Conservation (phyloP, 2,113 vertebrate species). For the Nicator chloris region DNA sequence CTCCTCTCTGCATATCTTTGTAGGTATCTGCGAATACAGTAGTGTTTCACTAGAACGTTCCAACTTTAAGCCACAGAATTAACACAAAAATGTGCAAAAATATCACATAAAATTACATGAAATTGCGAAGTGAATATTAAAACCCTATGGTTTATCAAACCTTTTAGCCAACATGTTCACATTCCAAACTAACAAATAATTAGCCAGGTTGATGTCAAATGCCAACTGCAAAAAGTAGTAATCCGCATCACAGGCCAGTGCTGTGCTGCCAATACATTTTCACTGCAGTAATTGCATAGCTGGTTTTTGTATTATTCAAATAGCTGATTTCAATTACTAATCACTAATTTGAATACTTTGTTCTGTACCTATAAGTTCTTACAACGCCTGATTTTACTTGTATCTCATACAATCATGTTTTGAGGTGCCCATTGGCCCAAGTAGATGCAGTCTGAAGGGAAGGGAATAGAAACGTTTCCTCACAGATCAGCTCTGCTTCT, state of each 20-base stretch:
- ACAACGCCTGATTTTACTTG: not conserved
- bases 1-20: not conserved
- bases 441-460: slow-evolving; percentile 14
- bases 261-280: not conserved
- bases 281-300: not conserved
- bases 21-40: not conserved
- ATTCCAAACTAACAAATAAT: not conserved
- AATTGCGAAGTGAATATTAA: not conserved
- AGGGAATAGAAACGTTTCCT: not conserved
- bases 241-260: not conserved
- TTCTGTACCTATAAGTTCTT: not conserved
- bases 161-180: not conserved
- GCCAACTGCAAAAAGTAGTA: not conserved
- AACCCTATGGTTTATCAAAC: not conserved
- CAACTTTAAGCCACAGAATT: not conserved
- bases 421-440: not conserved
- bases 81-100: not conserved
- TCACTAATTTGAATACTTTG: not conserved
- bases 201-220: not conserved
- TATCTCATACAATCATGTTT: not conserved
- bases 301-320: not conserved
- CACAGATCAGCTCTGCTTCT: slow-evolving; percentile 29
- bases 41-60: rapidly evolving
- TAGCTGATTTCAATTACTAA: not conserved
- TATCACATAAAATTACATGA: not conserved